These are phyloP conservation scores for Halictus ligatus DNA, from an alignment of 2,888 invertebrate genomes.

Conservation along the genomic window DNA sequence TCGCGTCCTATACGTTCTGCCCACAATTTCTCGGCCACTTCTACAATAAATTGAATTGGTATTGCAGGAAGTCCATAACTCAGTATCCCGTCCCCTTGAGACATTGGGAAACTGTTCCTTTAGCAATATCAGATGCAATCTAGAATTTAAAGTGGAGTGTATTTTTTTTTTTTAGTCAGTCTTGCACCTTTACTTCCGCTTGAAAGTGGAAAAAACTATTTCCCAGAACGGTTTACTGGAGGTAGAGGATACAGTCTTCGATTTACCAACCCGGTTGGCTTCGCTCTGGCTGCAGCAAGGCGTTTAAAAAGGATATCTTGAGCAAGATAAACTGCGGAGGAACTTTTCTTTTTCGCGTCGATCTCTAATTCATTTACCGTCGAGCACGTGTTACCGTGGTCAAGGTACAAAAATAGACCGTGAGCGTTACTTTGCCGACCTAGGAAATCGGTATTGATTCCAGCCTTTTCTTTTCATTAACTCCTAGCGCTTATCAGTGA, in stretches of 20 bases:
- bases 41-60: not conserved
- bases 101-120: not conserved
- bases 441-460: not conserved
- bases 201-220: not conserved
- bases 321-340: not conserved
- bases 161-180: not conserved
- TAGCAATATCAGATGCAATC: slow-evolving; percentile 1
- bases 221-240: not conserved
- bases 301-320: slow-evolving; percentile 9
- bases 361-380: slow-evolving; percentile 38
- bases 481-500: too few relatives aligned
- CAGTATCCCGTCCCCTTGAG: not conserved
- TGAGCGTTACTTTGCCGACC: not conserved
- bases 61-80: not conserved
- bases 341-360: not conserved
- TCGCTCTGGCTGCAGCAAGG: not conserved
- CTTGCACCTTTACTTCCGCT: not conserved
- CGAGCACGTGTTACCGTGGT: not conserved
- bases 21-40: not conserved
- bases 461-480: not conserved
- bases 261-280: not conserved
- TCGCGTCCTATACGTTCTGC: not conserved
- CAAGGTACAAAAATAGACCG: not conserved
- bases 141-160: not conserved
- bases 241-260: not conserved